Evolutionary conservation across 2,888 invertebrate genomes (phyloP), one percentile per base, ranked within the genome.

Genomic region (Melanostoma scalare): DNA sequence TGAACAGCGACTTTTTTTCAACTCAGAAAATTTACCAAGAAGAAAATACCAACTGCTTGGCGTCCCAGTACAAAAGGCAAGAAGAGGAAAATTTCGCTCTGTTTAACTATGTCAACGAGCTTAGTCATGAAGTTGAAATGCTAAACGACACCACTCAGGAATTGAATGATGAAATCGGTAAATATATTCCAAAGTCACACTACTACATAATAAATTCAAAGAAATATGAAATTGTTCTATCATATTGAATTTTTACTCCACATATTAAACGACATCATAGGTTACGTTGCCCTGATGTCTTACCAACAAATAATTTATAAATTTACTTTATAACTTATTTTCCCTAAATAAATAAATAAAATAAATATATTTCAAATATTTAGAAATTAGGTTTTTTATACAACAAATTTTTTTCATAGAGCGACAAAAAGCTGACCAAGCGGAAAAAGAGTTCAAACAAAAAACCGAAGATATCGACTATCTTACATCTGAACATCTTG

Each of bases 1-100:
- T 52, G 9, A 6, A 31, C 50, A 53, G 3, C 1, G 44, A 38
- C 35, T 9, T 8, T 5, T 1, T 53, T 61, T 5, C 40, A 5
- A 74, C 65, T 48, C 20, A 88, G 87, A 67, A 78, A 40, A 82
- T 91, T 6, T 91, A 93, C 38, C 93, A 93, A 0, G 95, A 95
- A 88, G 92, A 93, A 2, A 94, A 95, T 85, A 93, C 95, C 20
- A 94, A 94, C 85, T 93, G 93, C 20, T 90, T 97, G 53, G 94
- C 95, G 6, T 93, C 93, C 3, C 94, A 95, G 89, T 98, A 96
- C 90, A 93, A 95, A n/a, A 94, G 95, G 40, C 94, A 96, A 79
- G 98, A 98, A 89, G 96, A 96, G 87, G 96, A 96, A 89, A 98
- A 98, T 92, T 98, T 97, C 90, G 96, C 97, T 0, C 93, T 97